Base-by-base conservation (phyloP, 2,888 invertebrate species). In the Epinotia demarniana region DNA sequence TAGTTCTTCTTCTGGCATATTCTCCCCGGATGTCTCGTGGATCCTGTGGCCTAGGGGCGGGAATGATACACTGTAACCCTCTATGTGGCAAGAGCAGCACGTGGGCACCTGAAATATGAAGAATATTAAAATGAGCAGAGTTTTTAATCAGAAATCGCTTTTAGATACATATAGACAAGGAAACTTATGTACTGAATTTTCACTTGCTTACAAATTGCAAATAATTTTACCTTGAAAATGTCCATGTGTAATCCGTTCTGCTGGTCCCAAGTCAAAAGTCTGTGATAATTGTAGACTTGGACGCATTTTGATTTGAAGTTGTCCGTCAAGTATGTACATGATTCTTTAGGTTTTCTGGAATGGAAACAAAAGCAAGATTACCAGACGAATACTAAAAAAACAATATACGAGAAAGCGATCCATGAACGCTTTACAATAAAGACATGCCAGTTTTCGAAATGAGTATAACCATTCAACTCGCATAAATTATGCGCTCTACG, bases 211-310 rank as follows among this genome's bases (percentile, higher is more conserved):
- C 9, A 39, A 39, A 9, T 39, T 9, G 9, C 9, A 39, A 39
- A 39, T 39, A 39, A 39, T 39, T 60, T 77, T 87, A 96, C 97
- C 94, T 97, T 97, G 82, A 97, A 97, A 77, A 97, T 97, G 84
- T 97, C 97, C 95, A 97, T 97, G 80, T 97, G 97, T 0, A 97
- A 94, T 12, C 97, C 97, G 68, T 96, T 95, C 73, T 96, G 95
- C 78, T 96, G 96, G 84, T 97, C 97, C 97, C 97, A 98, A 0
- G 97, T 97, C 4, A 98, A 87, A 0, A 98, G 92, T 6, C 97
- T 95, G 83, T 98, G 97, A 82, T 97, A 97, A 84, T 97, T 97
- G 86, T 97, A 97, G 0, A 98, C 96, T 94, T 98, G 98, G 2
- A 96, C 95, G 85, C 98, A 98, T 81, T 97, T 96, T 0, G 97